Evolutionary conservation across 1,140 invertebrate genomes (phyloP).

Genomic region (Caenorhabditis tropicalis): DNA sequence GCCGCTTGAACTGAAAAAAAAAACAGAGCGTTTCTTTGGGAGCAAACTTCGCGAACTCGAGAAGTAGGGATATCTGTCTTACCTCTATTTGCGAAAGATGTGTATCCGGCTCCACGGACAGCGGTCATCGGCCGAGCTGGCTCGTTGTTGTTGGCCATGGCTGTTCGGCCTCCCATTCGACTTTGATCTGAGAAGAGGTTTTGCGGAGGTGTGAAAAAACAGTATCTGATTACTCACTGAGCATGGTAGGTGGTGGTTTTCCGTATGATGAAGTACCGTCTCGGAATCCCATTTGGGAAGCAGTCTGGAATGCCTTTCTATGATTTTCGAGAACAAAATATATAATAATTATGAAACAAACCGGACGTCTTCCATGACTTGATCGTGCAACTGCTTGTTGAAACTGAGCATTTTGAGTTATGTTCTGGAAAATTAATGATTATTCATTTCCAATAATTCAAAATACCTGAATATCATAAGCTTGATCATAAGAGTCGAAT

Average conservation of each 20-base stretch:
- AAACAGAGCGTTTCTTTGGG: conserved; percentile 76
- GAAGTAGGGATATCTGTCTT: not conserved
- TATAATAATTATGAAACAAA: conserved; percentile 15
- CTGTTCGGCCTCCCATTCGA: conserved; percentile 46
- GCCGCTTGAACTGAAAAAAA: conserved; percentile 55
- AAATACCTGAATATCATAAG: conserved; percentile 65
- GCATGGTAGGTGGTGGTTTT: conserved; percentile 16
- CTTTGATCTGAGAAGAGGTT: not conserved
- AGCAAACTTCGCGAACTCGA: conserved; percentile 11
- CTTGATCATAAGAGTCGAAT: conserved; percentile 69
- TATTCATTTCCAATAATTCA: not conserved
- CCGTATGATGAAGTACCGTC: not conserved
- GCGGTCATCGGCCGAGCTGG: conserved; percentile 87
- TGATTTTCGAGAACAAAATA: no score
- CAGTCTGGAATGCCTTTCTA: conserved; percentile 4
- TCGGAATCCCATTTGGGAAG: conserved; percentile 19
- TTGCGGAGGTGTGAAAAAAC: not conserved
- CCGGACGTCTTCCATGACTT: conserved; percentile 68
- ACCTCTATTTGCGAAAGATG: conserved; percentile 76
- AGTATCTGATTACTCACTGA: not conserved
- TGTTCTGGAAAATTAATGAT: conserved; percentile 62
- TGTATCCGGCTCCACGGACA: conserved; percentile 91
- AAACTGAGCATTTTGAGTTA: conserved; percentile 64
- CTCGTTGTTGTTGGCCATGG: conserved; percentile 67
- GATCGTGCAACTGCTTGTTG: conserved; percentile 64